A percentile compares a stretch with the other conserved stretches of the same genome.
phyloP scores from a whole-genome alignment of 1,140 invertebrate genomes.

The Marisa cornuarietis region DNA sequence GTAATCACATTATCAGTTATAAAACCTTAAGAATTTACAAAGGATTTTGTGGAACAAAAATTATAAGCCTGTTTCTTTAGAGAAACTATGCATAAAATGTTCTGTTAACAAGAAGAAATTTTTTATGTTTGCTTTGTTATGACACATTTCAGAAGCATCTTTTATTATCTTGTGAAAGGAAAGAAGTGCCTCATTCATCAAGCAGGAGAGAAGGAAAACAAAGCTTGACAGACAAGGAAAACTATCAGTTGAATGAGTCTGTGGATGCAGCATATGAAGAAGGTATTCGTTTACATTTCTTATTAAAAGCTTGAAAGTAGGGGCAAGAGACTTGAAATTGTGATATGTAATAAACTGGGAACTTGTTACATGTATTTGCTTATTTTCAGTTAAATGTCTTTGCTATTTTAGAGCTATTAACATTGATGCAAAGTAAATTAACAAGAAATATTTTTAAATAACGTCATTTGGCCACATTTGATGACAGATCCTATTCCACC shows the following conservation, averaged over 20 bases:
- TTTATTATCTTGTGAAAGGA: no score
- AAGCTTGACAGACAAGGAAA: constrained; percentile 2
- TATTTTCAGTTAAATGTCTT: not conserved
- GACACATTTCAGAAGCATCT: no score
- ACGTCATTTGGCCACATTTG: not conserved
- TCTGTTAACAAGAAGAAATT: no score
- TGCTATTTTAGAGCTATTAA: not conserved
- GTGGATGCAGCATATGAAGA: constrained; percentile 1
- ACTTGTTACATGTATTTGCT: not conserved
- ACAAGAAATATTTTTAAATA: not conserved
- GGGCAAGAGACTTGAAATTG: not conserved
- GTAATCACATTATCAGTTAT: no score
- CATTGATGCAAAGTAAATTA: no score
- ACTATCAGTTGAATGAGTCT: not conserved
- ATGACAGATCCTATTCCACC: constrained; percentile 8
- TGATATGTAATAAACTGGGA: not conserved
- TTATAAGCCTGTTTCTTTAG: no score
- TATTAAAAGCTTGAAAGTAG: not conserved
- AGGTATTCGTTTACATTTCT: not conserved
- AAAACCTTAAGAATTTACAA: no score
- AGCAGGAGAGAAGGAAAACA: not conserved
- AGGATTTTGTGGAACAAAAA: no score
- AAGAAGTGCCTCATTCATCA: no score
- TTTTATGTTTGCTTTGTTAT: no score
- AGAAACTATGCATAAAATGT: no score